Evolutionary conservation across 2,888 invertebrate genomes (phyloP), one percentile per base, ranked within the genome.

Genomic region (Drosophila borborema): DNA sequence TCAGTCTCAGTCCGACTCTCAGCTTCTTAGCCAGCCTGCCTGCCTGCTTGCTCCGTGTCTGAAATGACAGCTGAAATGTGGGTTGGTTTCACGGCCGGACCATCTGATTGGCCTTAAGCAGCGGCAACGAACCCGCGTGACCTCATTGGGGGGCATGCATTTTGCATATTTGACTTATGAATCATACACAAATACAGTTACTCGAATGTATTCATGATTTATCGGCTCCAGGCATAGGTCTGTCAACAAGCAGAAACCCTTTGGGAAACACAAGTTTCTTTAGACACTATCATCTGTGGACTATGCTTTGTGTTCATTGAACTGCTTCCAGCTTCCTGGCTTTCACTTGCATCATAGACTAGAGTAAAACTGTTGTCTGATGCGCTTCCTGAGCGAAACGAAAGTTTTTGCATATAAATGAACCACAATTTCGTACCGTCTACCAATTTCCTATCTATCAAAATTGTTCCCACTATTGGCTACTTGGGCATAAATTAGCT

Each of bases 11-110:
- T n/a, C n/a, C n/a, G n/a, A n/a, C n/a, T n/a, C n/a, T n/a, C 36
- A 60, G 76, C 76, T 49, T 64, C 65, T 66, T 49, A 45, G 64
- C 62, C 55, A 72, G 62, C 61, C 16, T 48, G 46, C 23, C 64
- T 65, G 62, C 63, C 72, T 58, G 73, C 43, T 45, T 49, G 64
- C 12, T 64, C 60, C 51, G 74, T 68, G 67, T 70, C 70, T 63
- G 66, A 82, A 73, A 65, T 82, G 81, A 82, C 81, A 81, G 81
- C 59, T 81, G 80, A 82, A 80, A 80, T 82, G 80, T 82, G 81
- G 77, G 70, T 80, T 82, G 81, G 82, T 64, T 79, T 77, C 80
- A 80, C 65, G 66, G 80, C 80, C 69, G 60, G 65, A 74, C 64
- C 80, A 72, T 64, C 80, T 80, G 77, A 78, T 74, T 80, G 59